phyloP scores from a whole-genome alignment of 2,888 invertebrate species.

The Amiota minor region DNA sequence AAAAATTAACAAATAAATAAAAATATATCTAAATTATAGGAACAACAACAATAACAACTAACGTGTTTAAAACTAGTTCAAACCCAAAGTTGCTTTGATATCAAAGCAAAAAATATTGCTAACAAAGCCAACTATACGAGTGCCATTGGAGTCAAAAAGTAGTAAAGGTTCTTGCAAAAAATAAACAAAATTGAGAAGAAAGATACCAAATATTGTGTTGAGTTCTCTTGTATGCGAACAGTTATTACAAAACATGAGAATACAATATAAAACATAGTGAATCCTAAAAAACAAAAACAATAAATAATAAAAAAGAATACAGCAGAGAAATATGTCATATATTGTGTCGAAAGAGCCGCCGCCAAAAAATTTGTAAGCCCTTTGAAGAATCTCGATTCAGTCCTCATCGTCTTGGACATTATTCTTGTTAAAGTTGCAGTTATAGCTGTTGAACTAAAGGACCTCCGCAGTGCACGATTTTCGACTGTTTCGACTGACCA shows the following conservation, averaged over 20 bases:
- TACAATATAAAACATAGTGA: too few relatives aligned
- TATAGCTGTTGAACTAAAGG: conserved; percentile 8
- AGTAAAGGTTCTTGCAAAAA: not conserved
- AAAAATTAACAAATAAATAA: not conserved
- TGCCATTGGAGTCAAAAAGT: not conserved
- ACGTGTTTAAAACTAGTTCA: conserved; percentile 34
- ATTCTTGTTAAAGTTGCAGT: not conserved
- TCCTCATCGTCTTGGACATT: conserved; percentile 20
- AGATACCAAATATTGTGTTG: too few relatives aligned
- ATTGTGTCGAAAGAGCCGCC: conserved; percentile 73
- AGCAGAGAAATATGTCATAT: conserved; percentile 64
- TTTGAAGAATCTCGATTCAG: conserved; percentile 37
- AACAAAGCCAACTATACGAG: not conserved
- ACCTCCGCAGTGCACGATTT: conserved; percentile 54
- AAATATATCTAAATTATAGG: conserved; percentile 13
- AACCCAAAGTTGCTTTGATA: not conserved
- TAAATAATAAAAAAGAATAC: conserved; percentile 41
- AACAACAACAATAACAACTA: conserved; percentile 9
- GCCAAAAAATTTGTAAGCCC: conserved; percentile 65
- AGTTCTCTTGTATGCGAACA: too few relatives aligned
- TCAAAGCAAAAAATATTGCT: not conserved
- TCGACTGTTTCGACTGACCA: conserved; percentile 50
- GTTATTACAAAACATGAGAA: too few relatives aligned
- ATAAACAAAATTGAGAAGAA: not conserved
- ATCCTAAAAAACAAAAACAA: conserved; percentile 33